phyloP scores from a whole-genome alignment of 2,113 vertebrate species.

The Tautogolabrus adspersus region DNA sequence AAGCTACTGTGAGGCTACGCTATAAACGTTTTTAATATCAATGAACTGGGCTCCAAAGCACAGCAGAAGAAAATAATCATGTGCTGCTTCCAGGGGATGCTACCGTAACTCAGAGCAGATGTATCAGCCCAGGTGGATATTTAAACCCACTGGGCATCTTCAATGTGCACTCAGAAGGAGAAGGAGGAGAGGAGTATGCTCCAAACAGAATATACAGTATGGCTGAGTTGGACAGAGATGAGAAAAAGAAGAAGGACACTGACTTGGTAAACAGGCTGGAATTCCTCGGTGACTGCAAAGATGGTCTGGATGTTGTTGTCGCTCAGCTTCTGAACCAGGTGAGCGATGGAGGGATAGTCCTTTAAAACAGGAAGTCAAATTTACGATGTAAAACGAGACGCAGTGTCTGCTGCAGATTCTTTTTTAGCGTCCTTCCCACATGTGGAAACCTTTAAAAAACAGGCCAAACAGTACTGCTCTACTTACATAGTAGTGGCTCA shows the following conservation, averaged over 20 bases:
- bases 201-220: neutral
- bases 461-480: neutral
- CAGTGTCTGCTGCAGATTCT: too few relatives aligned
- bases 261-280: slow-evolving; percentile 97
- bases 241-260: slow-evolving; percentile 5
- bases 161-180: slow-evolving; percentile 5
- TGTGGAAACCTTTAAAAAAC: neutral
- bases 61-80: slow-evolving; percentile 36
- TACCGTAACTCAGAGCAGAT: slow-evolving; percentile 44
- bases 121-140: slow-evolving; percentile 17
- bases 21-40: slow-evolving; percentile 23
- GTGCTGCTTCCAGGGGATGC: slow-evolving; percentile 8
- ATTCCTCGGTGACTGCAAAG: slow-evolving; percentile 97
- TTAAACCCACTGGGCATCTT: slow-evolving; percentile 8
- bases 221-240: neutral
- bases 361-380: slow-evolving; percentile 66
- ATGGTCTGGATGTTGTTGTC: slow-evolving; percentile 99
- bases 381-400: neutral
- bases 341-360: slow-evolving; percentile 99
- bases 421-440: too few relatives aligned
- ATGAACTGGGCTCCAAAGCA: neutral
- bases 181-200: neutral
- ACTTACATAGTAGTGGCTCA: slow-evolving; percentile 99
- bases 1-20: slow-evolving; percentile 22
- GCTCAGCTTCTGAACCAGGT: slow-evolving; percentile 97